phyloP scores from a whole-genome alignment of 2,113 vertebrate genomes.

The Epinephelus lanceolatus region DNA sequence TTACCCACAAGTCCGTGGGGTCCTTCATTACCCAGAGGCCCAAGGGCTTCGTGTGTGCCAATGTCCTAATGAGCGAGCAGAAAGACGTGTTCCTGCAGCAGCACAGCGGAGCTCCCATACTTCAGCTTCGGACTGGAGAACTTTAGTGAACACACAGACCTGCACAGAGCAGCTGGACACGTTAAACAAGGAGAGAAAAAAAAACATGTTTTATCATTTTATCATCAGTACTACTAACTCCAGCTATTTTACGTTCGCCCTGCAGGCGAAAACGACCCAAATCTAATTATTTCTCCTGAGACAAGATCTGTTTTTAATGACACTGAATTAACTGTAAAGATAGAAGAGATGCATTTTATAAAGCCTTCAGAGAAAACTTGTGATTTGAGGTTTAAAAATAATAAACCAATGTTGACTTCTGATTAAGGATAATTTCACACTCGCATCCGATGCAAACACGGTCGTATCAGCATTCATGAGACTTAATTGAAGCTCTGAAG shows the following conservation, averaged over 20 bases:
- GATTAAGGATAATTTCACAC: background rate
- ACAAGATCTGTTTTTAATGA: slow-evolving; percentile 25
- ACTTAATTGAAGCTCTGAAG: background rate
- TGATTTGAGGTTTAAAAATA: background rate
- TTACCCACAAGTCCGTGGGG: slow-evolving; percentile 81
- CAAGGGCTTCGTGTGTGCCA: slow-evolving; percentile 73
- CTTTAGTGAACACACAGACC: slow-evolving; percentile 30
- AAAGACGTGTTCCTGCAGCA: slow-evolving; percentile 55
- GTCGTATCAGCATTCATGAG: background rate
- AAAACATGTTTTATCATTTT: background rate
- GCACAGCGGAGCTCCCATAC: slow-evolving; percentile 21
- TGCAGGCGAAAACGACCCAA: slow-evolving; percentile 22
- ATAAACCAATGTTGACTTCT: background rate
- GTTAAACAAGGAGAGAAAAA: background rate
- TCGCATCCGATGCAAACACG: background rate
- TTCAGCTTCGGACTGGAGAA: slow-evolving; percentile 35
- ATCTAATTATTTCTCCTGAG: slow-evolving; percentile 28
- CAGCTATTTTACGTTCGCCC: background rate
- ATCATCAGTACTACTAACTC: background rate
- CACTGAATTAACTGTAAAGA: background rate
- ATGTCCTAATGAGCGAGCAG: slow-evolving; percentile 76
- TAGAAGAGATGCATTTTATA: background rate
- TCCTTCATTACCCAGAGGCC: slow-evolving; percentile 82
- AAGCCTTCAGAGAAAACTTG: background rate
- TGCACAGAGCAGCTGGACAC: slow-evolving; percentile 19